Evolutionary conservation across 2,113 vertebrate genomes (phyloP).

Genomic region (Labeo catla): DNA sequence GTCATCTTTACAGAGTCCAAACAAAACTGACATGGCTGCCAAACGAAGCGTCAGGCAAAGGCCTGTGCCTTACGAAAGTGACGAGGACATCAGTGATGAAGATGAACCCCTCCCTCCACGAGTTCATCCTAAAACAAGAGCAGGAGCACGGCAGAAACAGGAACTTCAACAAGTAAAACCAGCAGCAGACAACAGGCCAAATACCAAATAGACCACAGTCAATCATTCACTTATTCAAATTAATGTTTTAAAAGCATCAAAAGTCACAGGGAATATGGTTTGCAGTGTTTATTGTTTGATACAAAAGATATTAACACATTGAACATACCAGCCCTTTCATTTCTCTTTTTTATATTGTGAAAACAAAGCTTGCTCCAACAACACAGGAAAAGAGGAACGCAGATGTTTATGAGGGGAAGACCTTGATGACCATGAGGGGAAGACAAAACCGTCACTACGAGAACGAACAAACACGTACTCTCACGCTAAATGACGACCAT

Average conservation of each 20-base stretch:
- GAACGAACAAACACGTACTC: not conserved
- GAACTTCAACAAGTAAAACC: conserved; percentile 57
- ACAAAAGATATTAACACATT: not conserved
- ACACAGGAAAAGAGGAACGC: conserved; percentile 18
- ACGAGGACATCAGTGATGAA: conserved; percentile 36
- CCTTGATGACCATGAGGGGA: not conserved
- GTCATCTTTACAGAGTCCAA: conserved; percentile 57
- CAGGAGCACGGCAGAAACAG: conserved; percentile 14
- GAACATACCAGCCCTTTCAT: not conserved
- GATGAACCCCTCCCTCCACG: conserved; percentile 42
- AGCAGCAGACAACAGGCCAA: not conserved
- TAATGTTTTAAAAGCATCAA: not conserved
- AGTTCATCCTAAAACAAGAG: conserved; percentile 49
- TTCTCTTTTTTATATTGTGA: not conserved
- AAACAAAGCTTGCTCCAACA: not conserved
- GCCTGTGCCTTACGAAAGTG: not conserved
- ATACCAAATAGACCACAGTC: conserved; percentile 5
- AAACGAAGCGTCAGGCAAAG: conserved; percentile 45
- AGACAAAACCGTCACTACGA: not conserved
- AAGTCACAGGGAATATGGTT: not conserved
- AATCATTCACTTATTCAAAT: not conserved
- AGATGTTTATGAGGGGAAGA: not conserved
- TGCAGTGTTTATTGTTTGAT: conserved; percentile 7
- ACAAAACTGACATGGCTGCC: conserved; percentile 39
- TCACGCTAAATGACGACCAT: not conserved